Evolutionary conservation across 2,888 invertebrate genomes (phyloP), one percentile per base, ranked within the genome.

Genomic region (Lumbricus terrestris): DNA sequence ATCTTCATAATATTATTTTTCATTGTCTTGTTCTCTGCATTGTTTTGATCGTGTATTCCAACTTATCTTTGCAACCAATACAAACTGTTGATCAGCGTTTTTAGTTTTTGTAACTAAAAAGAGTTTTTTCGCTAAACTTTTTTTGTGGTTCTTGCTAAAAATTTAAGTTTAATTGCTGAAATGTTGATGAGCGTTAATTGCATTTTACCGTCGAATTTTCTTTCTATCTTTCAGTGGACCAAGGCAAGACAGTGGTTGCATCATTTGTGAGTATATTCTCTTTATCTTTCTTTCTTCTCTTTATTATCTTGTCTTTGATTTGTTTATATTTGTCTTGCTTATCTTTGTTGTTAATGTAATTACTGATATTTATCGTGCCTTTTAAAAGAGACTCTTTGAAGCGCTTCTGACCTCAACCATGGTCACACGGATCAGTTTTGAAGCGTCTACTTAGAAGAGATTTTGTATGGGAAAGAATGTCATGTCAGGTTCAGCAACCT

Each of bases 211-310:
- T 20, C 11, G 82, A 90, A 90, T 29, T n/a, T 35, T 83, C 8
- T 35, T 89, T 90, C n/a, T 35, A 29, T 91, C 38, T 89, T 88
- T 3, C 83, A 91, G 91, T n/a, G 92, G 92, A 29, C 90, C 91
- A 34, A 91, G 90, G 42, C 90, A 54, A 37, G 91, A 91, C 83
- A 90, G 89, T 88, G 92, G 92, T n/a, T 90, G 90, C 29, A 92
- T 92, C 34, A 89, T 92, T 35, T 91, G 92, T 92, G 89, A 92
- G 91, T 90, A 82, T 88, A 82, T 88, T 20, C 69, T 69, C 6
- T 69, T 69, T 69, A 69, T n/a, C 69, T 69, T 69, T 69, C 8
- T 8, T 69, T n/a, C 29, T n/a, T 69, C 23, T 23, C 23, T 47
- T 47, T n/a, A n/a, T 40, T 69, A 69, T 69, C 69, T n/a, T 69